Evolutionary conservation across 1,140 invertebrate genomes (phyloP).

Genomic region (Physella acuta): DNA sequence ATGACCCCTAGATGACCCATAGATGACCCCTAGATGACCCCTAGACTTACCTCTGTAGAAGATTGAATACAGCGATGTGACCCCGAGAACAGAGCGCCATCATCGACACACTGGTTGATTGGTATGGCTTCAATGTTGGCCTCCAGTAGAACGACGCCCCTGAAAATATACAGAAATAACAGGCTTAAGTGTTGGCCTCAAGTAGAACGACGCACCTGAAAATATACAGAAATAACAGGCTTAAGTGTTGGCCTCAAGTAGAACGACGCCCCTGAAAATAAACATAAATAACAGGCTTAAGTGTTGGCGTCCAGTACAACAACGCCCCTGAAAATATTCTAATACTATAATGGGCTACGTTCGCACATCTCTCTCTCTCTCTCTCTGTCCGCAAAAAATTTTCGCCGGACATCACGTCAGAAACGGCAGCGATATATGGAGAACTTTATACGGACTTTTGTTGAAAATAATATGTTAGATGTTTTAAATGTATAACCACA

Average conservation of each 20-base stretch:
- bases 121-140: constrained; percentile 57
- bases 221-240: constrained; percentile 20
- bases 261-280: constrained; percentile 58
- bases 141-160: constrained; percentile 60
- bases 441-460: no score
- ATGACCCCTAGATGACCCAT: neutral
- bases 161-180: constrained; percentile 32
- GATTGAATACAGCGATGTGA: constrained; percentile 58
- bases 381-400: no score
- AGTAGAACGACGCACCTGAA: constrained; percentile 60
- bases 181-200: constrained; percentile 55
- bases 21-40: no score
- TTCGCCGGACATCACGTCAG: no score
- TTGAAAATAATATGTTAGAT: no score
- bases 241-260: constrained; percentile 58
- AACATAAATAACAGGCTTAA: constrained; percentile 24
- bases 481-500: no score
- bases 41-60: constrained; percentile 60
- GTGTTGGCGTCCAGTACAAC: constrained; percentile 60
- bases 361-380: no score
- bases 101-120: constrained; percentile 61
- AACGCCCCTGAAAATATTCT: constrained; percentile 59
- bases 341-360: no score
- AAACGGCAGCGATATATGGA: no score
- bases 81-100: constrained; percentile 52